Percentiles rank a stretch among this genome's conserved stretches.
Conservation (phyloP, 2,113 vertebrate species). For the Pygoscelis adeliae region DNA sequence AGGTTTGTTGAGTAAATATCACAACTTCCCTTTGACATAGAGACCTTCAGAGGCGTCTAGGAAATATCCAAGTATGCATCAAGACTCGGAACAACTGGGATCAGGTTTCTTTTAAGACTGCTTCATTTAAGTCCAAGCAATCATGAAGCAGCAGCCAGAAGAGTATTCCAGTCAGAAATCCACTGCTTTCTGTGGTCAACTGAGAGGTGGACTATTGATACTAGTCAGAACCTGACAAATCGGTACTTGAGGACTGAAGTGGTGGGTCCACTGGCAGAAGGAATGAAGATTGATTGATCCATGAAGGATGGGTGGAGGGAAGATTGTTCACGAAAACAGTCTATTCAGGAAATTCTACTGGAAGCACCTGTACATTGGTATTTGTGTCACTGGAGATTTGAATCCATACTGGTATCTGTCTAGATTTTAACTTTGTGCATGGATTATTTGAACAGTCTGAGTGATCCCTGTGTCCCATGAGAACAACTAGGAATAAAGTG, state of each 20-base stretch:
- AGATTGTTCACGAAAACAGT: neutral
- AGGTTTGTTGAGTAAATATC: neutral
- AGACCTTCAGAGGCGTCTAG: neutral
- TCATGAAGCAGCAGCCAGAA: neutral
- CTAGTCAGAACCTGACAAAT: neutral
- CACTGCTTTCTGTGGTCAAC: neutral
- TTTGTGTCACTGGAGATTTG: neutral
- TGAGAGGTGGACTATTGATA: rapidly evolving
- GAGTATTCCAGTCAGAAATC: neutral
- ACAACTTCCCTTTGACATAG: neutral
- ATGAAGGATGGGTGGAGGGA: neutral
- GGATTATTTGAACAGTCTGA: neutral
- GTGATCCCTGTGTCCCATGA: neutral
- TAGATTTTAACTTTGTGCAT: neutral
- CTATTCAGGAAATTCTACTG: neutral
- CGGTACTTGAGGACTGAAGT: neutral
- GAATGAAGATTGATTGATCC: neutral
- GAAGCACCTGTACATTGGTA: neutral
- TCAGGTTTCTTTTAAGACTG: neutral
- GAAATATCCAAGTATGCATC: neutral
- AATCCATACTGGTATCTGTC: neutral
- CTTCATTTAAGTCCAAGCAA: neutral
- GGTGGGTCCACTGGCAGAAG: neutral
- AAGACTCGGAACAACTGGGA: neutral
- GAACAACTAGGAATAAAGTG: neutral